Base-by-base conservation (phyloP, 2,113 vertebrate species). In the Ranitomeya imitator region DNA sequence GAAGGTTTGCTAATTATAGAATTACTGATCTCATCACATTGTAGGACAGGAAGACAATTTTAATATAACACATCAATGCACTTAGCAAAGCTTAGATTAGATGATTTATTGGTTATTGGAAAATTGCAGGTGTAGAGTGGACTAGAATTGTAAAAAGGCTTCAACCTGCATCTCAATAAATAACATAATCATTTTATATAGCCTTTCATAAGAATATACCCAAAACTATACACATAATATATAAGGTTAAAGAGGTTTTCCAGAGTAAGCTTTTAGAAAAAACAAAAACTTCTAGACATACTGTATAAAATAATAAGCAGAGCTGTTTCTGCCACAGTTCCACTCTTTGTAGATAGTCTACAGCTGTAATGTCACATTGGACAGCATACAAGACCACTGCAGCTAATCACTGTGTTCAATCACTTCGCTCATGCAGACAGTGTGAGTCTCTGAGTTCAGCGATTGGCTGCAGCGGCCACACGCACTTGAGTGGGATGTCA, bases 1-100 rank as follows among this genome's bases (percentile, higher is more conserved):
- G 69, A 85, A 74, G 23, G 57, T 37, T 59, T 77, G 71, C 57
- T 86, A 86, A 86, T 77, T 86, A 86, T 78, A 77, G 71, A 73
- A 86, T 86, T 77, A 86, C 73, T 77, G 73, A 86, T 86, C 73
- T 86, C 71, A 77, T 86, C 73, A 86, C 73, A 78, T 86, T 86
- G 82, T 69, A 67, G 54, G 82, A 65, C 82, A 84, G 82, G 63
- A 84, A 84, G 63, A 54, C 65, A 84, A 84, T 84, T 84, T 84
- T 84, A 69, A 84, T 84, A 71, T n/a, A 84, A 52, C 71, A 84
- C 63, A 71, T 84, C 82, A 84, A 84, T 84, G 71, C 55, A 65
- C 65, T 84, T 84, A 84, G 82, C 82, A 71, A 84, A 69, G 82
- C 65, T 71, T 55, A 84, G 63, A 84, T 84, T 84, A 84, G 51